Evolutionary conservation across 2,113 vertebrate genomes (phyloP), one percentile per base, ranked within the genome.

Genomic region (Sander lucioperca): DNA sequence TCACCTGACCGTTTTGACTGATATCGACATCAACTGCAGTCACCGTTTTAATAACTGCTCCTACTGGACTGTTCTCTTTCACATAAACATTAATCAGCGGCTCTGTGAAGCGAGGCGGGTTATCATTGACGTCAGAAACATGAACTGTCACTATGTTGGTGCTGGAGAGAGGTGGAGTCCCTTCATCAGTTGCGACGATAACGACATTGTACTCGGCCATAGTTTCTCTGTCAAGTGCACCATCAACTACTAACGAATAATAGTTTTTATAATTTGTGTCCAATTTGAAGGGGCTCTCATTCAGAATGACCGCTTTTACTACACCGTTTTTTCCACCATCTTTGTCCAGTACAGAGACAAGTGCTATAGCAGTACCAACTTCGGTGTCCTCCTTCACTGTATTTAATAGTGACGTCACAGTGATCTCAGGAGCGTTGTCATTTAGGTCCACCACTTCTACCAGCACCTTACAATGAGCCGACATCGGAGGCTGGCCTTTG

Each of bases 51-150:
- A 91, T 61, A 39, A 80, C 11, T 12, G 30, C 19, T 36, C 89
- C 86, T 1, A 81, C 27, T 51, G 47, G 76, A 77, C 86, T 92
- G 62, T 94, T 95, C 45, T 95, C 94, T 48, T 74, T 86, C 10
- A 93, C 69, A 59, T 88, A 92, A n/a, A 91, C n/a, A 79, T 91
- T 87, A 69, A 89, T 0, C 0, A 80, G 7, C 0, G 7, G 67
- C 21, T 87, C 85, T 0, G 82, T 53, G 65, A 94, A 94, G 0
- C 4, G 57, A 4, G 97, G 96, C 0, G 94, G 74, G 39, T 97
- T 97, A 65, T 97, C 96, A 6, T 97, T 98, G 39, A 93, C 82
- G 59, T 93, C 92, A 85, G 88, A 87, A 21, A 93, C 39, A 10
- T 65, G 59, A 65, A 94, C 48, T 58, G 25, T 50, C 25, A 94